Evolutionary conservation across 1,140 invertebrate genomes (phyloP).

Genomic region (Hormaphis cornu): DNA sequence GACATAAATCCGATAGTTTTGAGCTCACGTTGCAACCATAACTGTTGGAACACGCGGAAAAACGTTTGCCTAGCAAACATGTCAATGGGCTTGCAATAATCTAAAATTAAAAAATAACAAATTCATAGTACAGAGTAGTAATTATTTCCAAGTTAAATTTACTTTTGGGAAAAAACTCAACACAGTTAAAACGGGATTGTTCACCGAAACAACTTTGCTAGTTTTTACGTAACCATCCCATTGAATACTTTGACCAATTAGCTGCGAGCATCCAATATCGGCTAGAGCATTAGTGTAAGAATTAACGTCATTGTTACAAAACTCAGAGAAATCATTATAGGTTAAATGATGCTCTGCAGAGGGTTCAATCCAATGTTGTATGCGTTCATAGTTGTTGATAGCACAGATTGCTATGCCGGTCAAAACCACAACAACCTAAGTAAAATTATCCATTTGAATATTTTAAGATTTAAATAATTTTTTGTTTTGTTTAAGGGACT

Average conservation of each 20-base stretch:
- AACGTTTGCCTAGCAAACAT: constrained; percentile 17
- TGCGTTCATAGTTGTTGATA: constrained; percentile 11
- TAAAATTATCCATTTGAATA: not conserved
- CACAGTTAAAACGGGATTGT: constrained; percentile 27
- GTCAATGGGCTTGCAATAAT: constrained; percentile 2
- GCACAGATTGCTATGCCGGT: not conserved
- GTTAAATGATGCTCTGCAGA: constrained; percentile 14
- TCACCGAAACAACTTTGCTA: constrained; percentile 20
- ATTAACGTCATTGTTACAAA: not conserved
- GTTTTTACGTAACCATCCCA: constrained; percentile 31
- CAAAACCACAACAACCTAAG: not conserved
- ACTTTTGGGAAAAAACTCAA: constrained; percentile 25
- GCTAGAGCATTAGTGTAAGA: not conserved
- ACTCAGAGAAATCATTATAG: constrained; percentile 1
- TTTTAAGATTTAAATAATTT: not conserved
- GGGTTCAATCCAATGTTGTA: constrained; percentile 7
- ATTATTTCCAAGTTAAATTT: not conserved
- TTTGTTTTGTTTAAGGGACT: not conserved
- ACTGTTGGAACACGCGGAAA: not conserved
- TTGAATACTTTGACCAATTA: constrained; percentile 24
- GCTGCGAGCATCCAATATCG: constrained; percentile 20
- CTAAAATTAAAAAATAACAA: constrained; percentile 1
- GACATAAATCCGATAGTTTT: constrained; percentile 10
- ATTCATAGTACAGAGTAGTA: not conserved
- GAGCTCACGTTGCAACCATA: constrained; percentile 17